Base-by-base conservation (phyloP, 2,888 invertebrate species). In the Octodonta nipae region DNA sequence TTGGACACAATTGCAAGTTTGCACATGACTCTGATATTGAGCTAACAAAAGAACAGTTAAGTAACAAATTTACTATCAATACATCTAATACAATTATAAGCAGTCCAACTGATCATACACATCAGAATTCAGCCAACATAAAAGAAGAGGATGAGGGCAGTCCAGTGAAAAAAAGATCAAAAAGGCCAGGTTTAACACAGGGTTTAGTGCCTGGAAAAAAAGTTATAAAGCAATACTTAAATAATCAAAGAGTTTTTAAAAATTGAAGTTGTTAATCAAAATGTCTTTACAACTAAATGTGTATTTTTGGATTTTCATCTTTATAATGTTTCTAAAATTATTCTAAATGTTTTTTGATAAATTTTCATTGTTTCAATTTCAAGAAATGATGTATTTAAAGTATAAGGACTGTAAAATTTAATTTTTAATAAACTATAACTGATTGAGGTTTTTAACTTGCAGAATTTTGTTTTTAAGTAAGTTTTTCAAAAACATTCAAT, bases 1-100 rank as follows among this genome's bases (percentile, higher is more conserved):
- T 88, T 62, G 91, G 91, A 1, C 85, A 86, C 53, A 87, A 84
- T 51, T 92, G 92, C 58, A 84, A 83, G 47, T 92, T 79, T 60
- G 88, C 87, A 1, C 91, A 92, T 59, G 88, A 87, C 51, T 83
- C 85, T 0, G 88, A 89, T 56, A 64, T 87, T 15, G 78, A 78
- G 53, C 73, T 74, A 49, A 65, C 70, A 27, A 56, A 64, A 14
- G 70, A 70, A 31, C 73, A 76, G 50, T 55, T 75, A 15, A 69
- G 71, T 43, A 63, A 62, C 12, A 70, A 73, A 28, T 70, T 71
- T 49, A 47, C 56, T 13, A 48, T 61, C 1, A 63, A 66, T 41
- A 61, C 60, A 10, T 36, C 47, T 26, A 41, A 47, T 24, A 38
- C 45, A 17, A 43, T 50, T 11, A 42, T 51, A 3, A 47, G 34